Base-by-base conservation (phyloP, 1,140 invertebrate species). In the Drosophila sulfurigaster region DNA sequence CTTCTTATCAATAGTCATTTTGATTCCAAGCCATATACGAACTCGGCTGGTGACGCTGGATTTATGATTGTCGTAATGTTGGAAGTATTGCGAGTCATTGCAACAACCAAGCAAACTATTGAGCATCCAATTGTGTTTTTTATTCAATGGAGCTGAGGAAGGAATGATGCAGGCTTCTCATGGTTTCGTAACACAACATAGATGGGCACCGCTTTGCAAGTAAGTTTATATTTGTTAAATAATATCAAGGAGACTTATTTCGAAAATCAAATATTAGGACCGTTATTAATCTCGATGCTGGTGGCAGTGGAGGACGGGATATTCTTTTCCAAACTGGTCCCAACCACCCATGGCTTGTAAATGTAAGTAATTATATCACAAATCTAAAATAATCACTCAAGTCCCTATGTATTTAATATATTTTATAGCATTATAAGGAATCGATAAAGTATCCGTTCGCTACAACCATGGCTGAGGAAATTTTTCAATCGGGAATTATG, bases 261-360 rank as follows among this genome's bases (percentile, higher is more conserved):
- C 4, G 20, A 25, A 25, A 25, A 25, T 25, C 20, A 3, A 25
- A 25, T 25, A 25, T 25, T 25, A 25, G 95, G 89, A 97, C 96
- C 2, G 98, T 99, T 92, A 96, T 99, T 65, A 99, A 99, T 94
- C 93, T 99, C 65, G 98, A 99, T 93, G 97, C 98, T 41, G 98
- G 97, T 92, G 98, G 98, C 28, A 96, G 96, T 71, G 98, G 98
- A 32, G 98, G 98, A 7, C 94, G 97, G 81, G 98, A 99, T 94
- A 94, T 99, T 77, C 93, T 99, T 38, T 99, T 99, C 93, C 98
- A 99, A 94, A 96, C 96, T 72, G 98, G 98, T 35, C 98, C 98
- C 20, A 95, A 96, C 79, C 96, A 97, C 93, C 95, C 97, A 1
- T 98, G 98, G 97, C 94, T 99, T 38, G 93, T 98, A 58, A 95